Evolutionary conservation across 2,797 vertebrate species (phyloP), one percentile per base, ranked within the genome.

Genomic region (Liasis olivaceus): DNA sequence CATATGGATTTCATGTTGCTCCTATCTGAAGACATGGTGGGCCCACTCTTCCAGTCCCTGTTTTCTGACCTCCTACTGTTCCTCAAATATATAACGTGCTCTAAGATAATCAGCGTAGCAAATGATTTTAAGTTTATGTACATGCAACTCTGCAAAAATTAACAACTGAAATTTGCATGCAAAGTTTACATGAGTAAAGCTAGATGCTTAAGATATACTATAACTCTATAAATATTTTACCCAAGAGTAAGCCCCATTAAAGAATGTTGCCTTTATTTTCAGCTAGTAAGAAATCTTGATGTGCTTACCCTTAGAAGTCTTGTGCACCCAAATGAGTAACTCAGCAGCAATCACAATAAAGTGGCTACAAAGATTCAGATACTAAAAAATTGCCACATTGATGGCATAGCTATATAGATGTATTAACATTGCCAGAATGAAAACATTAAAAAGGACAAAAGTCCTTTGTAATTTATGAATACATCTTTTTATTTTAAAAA

Each of bases 121-220:
- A 87, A 72, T 92, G 91, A 85, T 90, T 92, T 94, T 4, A 95
- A 93, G 95, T 96, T 96, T 92, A 95, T 63, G 91, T 90, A 93
- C 93, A 94, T 95, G 95, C 93, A 93, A 95, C 96, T 94, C 92
- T 96, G 95, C 95, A 96, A 96, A 54, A 96, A 96, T 95, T 95
- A 96, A 95, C 95, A 96, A 92, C 95, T 96, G 94, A 54, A 54
- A 42, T 22, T 20, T 42, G 36, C 36, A 42, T 91, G 94, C 95
- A 93, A 91, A 93, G 90, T 92, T 95, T 89, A 4, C 54, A 63
- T 63, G 85, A 92, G 90, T 93, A 92, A 96, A 95, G 88, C 81
- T 90, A 28, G 66, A 93, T 58, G 94, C 13, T 31, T 81, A 42
- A 36, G 58, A 42, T 31, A 60, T 42, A 47, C n/a, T 31, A 0